A percentile compares a stretch with the other conserved stretches of the same genome.
phyloP scores from a whole-genome alignment of 1,140 invertebrate species.

The Microplitis mediator region DNA sequence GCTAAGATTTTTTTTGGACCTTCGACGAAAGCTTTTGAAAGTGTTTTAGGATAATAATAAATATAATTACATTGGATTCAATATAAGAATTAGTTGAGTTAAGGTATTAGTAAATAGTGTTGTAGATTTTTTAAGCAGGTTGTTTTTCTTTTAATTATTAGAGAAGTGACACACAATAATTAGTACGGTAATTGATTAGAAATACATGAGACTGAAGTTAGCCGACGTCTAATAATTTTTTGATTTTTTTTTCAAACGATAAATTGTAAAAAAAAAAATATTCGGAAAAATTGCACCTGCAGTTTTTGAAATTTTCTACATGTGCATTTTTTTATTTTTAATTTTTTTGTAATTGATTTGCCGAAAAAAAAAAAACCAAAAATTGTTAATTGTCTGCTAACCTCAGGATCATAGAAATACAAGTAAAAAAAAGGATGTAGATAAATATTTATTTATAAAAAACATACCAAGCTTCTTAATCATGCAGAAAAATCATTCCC shows the following conservation, averaged over 20 bases:
- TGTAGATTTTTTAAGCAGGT: conserved; percentile 15
- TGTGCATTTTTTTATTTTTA: too few relatives aligned
- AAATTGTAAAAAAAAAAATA: too few relatives aligned
- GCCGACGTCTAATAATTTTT: too few relatives aligned
- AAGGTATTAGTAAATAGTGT: conserved; percentile 33
- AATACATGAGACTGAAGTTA: too few relatives aligned
- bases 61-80: conserved; percentile 52
- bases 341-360: too few relatives aligned
- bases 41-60: conserved; percentile 43
- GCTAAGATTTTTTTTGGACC: conserved; percentile 27
- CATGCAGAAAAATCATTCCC: conserved; percentile 26
- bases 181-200: too few relatives aligned
- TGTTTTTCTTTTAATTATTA: neutral
- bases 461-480: conserved; percentile 21
- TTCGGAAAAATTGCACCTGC: too few relatives aligned
- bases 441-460: conserved; percentile 3
- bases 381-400: too few relatives aligned
- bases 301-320: too few relatives aligned
- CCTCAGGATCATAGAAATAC: neutral
- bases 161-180: too few relatives aligned
- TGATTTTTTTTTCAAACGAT: too few relatives aligned
- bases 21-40: conserved; percentile 54
- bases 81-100: conserved; percentile 45
- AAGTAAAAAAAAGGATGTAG: conserved; percentile 6
- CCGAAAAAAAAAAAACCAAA: too few relatives aligned